Conservation (phyloP, 2,888 invertebrate genomes). For the Yponomeuta sedellus region DNA sequence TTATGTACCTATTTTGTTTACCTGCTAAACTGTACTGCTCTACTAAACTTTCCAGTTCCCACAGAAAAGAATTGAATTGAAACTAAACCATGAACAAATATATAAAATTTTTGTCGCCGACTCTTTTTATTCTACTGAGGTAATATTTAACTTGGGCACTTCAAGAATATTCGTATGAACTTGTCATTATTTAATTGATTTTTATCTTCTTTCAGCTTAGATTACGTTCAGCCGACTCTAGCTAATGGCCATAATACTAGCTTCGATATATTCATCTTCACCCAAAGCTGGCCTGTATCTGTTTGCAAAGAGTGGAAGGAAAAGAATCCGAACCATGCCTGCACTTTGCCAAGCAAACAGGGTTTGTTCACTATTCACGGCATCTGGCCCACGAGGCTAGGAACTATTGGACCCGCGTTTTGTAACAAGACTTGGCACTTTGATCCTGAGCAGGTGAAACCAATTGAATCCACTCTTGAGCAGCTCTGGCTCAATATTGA, state of each 20-base stretch:
- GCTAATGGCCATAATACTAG: neutral
- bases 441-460: slow-evolving; percentile 74
- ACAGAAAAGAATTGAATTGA: too few species aligned
- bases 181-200: neutral
- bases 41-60: too few species aligned
- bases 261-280: slow-evolving; percentile 83
- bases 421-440: slow-evolving; percentile 84
- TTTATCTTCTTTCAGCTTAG: slow-evolving; percentile 26
- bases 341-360: slow-evolving; percentile 75
- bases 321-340: slow-evolving; percentile 74
- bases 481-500: slow-evolving; percentile 85
- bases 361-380: slow-evolving; percentile 83
- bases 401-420: slow-evolving; percentile 80
- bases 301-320: slow-evolving; percentile 83
- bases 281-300: slow-evolving; percentile 87
- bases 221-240: slow-evolving; percentile 12
- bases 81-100: neutral
- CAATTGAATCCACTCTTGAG: slow-evolving; percentile 74
- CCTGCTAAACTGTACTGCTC: too few species aligned
- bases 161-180: neutral
- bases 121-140: neutral
- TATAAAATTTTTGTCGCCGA: neutral
- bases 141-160: neutral
- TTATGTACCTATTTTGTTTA: too few species aligned
- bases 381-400: slow-evolving; percentile 86